Evolutionary conservation across 2,113 vertebrate genomes (phyloP).

Genomic region (Hirundichthys speculiger): DNA sequence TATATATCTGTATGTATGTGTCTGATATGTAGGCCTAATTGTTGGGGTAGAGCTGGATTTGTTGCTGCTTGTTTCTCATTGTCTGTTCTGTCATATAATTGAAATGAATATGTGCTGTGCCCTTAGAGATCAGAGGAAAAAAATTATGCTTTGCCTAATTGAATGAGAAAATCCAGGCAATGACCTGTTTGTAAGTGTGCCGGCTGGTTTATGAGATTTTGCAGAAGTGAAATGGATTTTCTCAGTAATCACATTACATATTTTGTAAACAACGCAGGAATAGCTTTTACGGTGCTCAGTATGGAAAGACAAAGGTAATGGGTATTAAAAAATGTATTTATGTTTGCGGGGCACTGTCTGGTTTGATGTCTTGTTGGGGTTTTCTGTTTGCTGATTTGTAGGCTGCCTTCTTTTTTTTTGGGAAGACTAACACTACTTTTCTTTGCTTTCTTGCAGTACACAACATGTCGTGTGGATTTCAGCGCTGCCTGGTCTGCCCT

Average conservation of each 20-base stretch:
- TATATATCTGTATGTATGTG: too few species aligned
- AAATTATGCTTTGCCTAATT: constrained; percentile 34
- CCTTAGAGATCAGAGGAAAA: constrained; percentile 7
- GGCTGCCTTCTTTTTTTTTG: background rate
- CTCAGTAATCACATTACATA: constrained; percentile 48
- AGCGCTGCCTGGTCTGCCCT: background rate
- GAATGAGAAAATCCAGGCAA: constrained; percentile 31
- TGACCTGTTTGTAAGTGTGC: constrained; percentile 15
- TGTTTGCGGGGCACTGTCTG: constrained; percentile 3
- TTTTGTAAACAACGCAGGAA: constrained; percentile 23
- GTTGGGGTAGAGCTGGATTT: background rate
- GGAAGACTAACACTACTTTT: constrained; percentile 25
- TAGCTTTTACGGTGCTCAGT: constrained; percentile 19
- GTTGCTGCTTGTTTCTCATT: background rate
- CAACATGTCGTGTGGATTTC: constrained; percentile 19
- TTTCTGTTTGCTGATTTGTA: background rate
- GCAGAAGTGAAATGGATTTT: constrained; percentile 43
- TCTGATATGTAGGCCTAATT: background rate
- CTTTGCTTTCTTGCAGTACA: constrained; percentile 34
- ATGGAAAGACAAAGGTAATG: constrained; percentile 16
- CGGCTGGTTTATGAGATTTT: constrained; percentile 58
- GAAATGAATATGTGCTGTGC: constrained; percentile 11
- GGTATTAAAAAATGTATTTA: constrained; percentile 15
- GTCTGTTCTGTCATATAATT: constrained; percentile 16
- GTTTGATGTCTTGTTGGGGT: background rate